Evolutionary conservation across 2,888 invertebrate genomes (phyloP).

Genomic region (Suillia variegata): DNA sequence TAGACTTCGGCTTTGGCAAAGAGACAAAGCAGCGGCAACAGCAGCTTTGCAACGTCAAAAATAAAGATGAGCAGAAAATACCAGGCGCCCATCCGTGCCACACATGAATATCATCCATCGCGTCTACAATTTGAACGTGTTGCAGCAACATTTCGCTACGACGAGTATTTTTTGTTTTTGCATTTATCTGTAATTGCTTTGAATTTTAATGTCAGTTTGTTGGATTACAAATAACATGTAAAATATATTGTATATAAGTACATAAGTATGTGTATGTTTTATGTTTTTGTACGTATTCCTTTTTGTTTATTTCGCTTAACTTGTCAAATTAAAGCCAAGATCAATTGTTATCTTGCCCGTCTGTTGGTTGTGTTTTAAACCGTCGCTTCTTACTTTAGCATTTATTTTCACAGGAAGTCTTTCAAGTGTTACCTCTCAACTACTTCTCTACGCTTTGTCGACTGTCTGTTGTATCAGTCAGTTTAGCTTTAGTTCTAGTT

Average conservation of each 20-base stretch:
- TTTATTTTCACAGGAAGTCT: background rate
- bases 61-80: slow-evolving; percentile 54
- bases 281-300: too few species aligned
- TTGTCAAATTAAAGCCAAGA: background rate
- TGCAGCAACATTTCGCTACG: background rate
- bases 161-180: background rate
- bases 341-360: background rate
- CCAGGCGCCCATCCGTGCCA: slow-evolving; percentile 42
- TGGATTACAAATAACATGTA: too few species aligned
- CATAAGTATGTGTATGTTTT: too few species aligned
- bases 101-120: background rate
- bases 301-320: too few species aligned
- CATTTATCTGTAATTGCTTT: background rate
- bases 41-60: slow-evolving; percentile 42
- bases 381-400: background rate
- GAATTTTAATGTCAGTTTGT: background rate
- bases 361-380: background rate
- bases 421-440: background rate
- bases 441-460: background rate
- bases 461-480: too few species aligned
- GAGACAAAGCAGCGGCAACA: too few species aligned
- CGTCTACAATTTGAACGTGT: background rate
- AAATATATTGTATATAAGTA: too few species aligned
- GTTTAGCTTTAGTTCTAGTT: too few species aligned
- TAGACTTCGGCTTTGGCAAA: too few species aligned